phyloP scores from a whole-genome alignment of 2,113 vertebrate genomes.

The Strix uralensis region DNA sequence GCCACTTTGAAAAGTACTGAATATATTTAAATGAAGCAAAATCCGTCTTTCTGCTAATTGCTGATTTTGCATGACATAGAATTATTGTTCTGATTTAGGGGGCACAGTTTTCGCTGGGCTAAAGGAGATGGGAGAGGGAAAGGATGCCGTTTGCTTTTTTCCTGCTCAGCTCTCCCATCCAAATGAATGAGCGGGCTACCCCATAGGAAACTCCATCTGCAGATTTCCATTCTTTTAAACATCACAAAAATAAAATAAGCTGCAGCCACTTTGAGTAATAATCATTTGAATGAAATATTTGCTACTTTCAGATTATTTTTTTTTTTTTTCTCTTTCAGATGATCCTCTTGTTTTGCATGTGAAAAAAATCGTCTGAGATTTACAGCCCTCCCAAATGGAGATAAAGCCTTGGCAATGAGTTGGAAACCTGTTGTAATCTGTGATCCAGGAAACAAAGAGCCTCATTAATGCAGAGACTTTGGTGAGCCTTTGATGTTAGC shows the following conservation, averaged over 20 bases:
- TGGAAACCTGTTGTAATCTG: conserved; percentile 90
- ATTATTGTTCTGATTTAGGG: not conserved
- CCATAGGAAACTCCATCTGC: conserved; percentile 10
- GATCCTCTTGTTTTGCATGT: conserved; percentile 71
- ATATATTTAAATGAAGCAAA: conserved; percentile 50
- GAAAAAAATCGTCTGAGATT: conserved; percentile 77
- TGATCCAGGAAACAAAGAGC: conserved; percentile 91
- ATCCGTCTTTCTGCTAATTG: conserved; percentile 50
- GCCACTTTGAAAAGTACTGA: conserved; percentile 53
- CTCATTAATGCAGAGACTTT: conserved; percentile 93
- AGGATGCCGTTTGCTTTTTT: not conserved
- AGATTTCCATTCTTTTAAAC: conserved; percentile 53
- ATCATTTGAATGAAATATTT: conserved; percentile 54
- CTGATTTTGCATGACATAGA: conserved; percentile 47
- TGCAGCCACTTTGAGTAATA: conserved; percentile 22
- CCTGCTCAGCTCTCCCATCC: not conserved
- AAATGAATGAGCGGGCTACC: not conserved
- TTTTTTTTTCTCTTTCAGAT: conserved; percentile 44
- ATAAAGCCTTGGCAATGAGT: conserved; percentile 78
- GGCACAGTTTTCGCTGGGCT: not conserved
- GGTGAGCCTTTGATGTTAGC: conserved; percentile 90
- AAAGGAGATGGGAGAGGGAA: not conserved
- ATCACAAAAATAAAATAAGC: conserved; percentile 36
- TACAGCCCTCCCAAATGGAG: conserved; percentile 78
- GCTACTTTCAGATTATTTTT: conserved; percentile 33